A percentile compares a stretch with the other conserved stretches of the same genome.
Evolutionary conservation across 1,140 invertebrate species (phyloP).

Genomic region (Eulimnadia texana): DNA sequence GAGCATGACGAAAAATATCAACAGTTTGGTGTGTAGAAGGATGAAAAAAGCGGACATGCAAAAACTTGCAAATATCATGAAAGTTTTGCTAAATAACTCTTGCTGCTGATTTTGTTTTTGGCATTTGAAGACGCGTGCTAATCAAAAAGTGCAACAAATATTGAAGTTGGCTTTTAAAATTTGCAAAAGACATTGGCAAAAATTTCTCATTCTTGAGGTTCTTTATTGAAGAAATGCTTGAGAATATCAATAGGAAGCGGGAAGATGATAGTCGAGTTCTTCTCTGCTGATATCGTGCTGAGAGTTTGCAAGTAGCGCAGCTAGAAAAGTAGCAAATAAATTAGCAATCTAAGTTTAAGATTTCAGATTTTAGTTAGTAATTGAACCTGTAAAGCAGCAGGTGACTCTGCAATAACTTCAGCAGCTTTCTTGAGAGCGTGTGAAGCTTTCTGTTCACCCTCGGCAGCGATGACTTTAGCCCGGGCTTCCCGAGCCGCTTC

Average conservation of each 20-base stretch:
- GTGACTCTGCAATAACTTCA: constrained; percentile 69
- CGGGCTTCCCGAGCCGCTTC: constrained; percentile 68
- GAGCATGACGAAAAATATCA: too few relatives aligned
- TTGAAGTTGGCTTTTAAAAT: too few relatives aligned
- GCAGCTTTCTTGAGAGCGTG: constrained; percentile 75
- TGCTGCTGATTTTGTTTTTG: too few relatives aligned
- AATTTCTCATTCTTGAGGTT: neutral
- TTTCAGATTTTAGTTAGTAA: too few relatives aligned
- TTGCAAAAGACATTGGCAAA: neutral
- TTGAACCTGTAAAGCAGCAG: constrained; percentile 73
- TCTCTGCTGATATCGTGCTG: constrained; percentile 89
- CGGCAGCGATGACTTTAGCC: constrained; percentile 64
- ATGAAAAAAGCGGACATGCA: neutral
- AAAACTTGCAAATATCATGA: neutral
- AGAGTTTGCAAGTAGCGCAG: constrained; percentile 60
- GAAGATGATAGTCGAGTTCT: constrained; percentile 52
- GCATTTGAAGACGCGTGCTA: too few relatives aligned
- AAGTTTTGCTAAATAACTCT: neutral
- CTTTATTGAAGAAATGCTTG: constrained; percentile 1
- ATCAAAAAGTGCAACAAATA: too few relatives aligned
- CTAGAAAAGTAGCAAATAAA: constrained; percentile 28
- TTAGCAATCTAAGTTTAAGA: neutral
- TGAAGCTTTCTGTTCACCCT: constrained; percentile 75
- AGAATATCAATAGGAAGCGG: constrained; percentile 13
- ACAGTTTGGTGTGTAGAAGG: too few relatives aligned